Evolutionary conservation across 2,797 vertebrate genomes (phyloP).

Genomic region (Chrosomus eos): DNA sequence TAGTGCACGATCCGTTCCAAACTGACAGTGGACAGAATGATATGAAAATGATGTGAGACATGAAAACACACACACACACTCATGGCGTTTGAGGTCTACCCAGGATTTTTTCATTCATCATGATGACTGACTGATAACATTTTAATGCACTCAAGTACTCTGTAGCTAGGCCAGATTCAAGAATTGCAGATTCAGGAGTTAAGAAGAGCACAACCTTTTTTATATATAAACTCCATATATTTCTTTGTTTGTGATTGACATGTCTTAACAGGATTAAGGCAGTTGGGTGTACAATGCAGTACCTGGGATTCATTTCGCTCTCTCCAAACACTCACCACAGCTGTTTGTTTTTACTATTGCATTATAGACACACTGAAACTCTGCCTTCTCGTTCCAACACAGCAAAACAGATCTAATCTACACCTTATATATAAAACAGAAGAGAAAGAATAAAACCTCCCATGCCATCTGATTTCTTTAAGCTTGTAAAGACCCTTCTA

Average conservation of each 20-base stretch:
- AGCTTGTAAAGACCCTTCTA: background rate
- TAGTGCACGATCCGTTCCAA: background rate
- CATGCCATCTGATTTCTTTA: background rate
- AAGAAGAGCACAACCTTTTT: background rate
- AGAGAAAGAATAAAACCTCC: constrained; percentile 25
- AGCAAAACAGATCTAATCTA: constrained; percentile 53
- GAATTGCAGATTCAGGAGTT: background rate
- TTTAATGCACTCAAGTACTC: constrained; percentile 27
- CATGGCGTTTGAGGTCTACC: constrained; percentile 14
- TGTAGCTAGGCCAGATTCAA: background rate
- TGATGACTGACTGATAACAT: constrained; percentile 35
- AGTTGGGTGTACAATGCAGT: constrained; percentile 51
- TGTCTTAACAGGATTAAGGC: constrained; percentile 79
- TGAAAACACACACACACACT: constrained; percentile 24
- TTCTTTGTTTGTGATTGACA: constrained; percentile 71
- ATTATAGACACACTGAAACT: constrained; percentile 68
- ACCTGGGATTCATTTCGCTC: constrained; percentile 55
- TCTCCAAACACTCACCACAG: constrained; percentile 64
- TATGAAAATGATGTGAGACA: constrained; percentile 21
- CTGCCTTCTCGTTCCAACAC: constrained; percentile 35
- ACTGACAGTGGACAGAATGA: constrained; percentile 10
- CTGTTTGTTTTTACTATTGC: constrained; percentile 80
- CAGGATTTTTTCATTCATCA: constrained; percentile 13
- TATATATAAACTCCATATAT: background rate
- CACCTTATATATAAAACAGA: constrained; percentile 41